phyloP scores from a whole-genome alignment of 2,797 vertebrate genomes.

The Rhabdomys pumilio region DNA sequence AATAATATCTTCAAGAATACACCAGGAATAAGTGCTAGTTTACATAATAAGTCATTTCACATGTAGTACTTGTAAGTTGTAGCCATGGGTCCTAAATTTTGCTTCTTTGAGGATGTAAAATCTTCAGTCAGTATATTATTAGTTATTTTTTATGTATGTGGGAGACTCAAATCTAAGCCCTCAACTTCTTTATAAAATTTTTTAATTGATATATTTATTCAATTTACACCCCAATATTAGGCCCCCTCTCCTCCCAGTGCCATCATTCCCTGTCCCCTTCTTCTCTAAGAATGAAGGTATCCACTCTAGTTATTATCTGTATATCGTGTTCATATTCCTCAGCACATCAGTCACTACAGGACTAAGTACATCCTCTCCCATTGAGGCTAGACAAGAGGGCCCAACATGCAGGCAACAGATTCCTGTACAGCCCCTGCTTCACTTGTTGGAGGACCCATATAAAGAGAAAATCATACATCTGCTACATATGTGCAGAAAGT shows the following conservation, averaged over 20 bases:
- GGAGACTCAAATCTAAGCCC: background rate
- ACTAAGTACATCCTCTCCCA: background rate
- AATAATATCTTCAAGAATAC: background rate
- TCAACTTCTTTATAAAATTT: background rate
- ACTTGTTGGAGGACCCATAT: background rate
- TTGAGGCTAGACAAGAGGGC: background rate
- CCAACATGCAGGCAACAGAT: background rate
- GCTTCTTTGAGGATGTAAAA: background rate
- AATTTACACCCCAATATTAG: background rate
- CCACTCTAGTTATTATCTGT: background rate
- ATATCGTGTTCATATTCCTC: background rate
- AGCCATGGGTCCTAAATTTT: background rate
- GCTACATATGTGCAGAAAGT: background rate
- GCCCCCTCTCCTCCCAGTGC: background rate
- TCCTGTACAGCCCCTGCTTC: background rate
- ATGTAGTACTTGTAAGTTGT: background rate
- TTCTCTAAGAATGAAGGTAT: background rate
- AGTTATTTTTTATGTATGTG: background rate
- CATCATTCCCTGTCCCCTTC: background rate
- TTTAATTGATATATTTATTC: background rate
- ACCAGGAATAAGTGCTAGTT: background rate
- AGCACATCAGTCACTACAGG: background rate
- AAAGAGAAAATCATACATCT: background rate
- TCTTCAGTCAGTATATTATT: background rate
- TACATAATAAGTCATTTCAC: background rate